Evolutionary conservation across 2,888 invertebrate species (phyloP), one percentile per base, ranked within the genome.

Genomic region (Drosophila affinis): DNA sequence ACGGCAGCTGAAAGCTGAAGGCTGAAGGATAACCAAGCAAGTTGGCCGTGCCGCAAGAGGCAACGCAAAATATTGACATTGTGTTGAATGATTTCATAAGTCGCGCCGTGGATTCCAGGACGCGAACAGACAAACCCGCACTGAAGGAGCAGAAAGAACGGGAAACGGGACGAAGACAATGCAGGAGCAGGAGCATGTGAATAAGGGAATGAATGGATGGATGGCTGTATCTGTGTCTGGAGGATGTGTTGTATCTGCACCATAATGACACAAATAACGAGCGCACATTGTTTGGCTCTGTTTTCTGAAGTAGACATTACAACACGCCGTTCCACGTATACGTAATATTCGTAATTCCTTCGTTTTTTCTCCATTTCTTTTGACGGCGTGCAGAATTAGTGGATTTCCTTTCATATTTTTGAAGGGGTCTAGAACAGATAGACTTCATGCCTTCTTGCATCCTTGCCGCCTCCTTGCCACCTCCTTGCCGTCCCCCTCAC

Each of bases 221-320:
- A n/a, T 51, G 34, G 34, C 4, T 49, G 57, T 54, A 44, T 67
- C 52, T 74, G 52, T 64, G 61, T 64, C 60, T 67, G 46, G 58
- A 60, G 72, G 60, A 59, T 74, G 69, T 70, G 67, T 72, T 72
- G 75, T 81, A 74, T 76, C 71, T 79, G 76, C 87, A 67, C 76
- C 73, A 89, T 89, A 86, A 86, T 89, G 89, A 89, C 88, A 89
- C 85, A 89, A 86, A 86, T 86, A 86, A 86, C 85, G 85, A 86
- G 85, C 87, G 76, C 80, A 53, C 78, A 86, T 86, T 86, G 85
- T 89, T 78, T 86, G 89, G 56, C 56, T 69, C 62, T 62, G 62
- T 62, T 58, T 71, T 65, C 67, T 73, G 51, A 79, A 85, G 89
- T 74, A 79, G 83, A 75, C 72, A 75, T 79, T 73, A 86, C 79